These are phyloP conservation scores for Martes martes DNA, from an alignment of 2,113 vertebrate genomes.

Conservation along the genomic window DNA sequence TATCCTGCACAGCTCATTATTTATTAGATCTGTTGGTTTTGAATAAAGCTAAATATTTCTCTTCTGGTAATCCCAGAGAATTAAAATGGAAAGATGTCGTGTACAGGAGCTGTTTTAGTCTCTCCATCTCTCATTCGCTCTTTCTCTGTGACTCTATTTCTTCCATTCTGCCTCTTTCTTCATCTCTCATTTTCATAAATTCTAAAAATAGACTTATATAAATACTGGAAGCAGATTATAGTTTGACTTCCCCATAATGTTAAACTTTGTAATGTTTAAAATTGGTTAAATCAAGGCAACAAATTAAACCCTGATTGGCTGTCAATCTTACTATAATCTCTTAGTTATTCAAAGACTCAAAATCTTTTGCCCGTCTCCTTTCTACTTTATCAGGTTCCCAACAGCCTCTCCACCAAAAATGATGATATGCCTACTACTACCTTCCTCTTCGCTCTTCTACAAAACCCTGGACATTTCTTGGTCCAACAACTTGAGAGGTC, in stretches of 20 bases:
- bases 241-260: background rate
- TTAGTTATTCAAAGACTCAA: background rate
- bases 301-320: background rate
- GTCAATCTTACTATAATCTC: background rate
- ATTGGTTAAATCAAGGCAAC: background rate
- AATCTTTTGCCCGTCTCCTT: background rate
- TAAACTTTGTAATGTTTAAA: constrained; percentile 17
- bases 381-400: background rate
- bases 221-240: background rate
- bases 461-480: background rate
- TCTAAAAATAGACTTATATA: background rate
- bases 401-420: background rate
- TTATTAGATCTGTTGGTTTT: background rate
- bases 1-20: background rate
- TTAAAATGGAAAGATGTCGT: background rate
- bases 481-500: background rate
- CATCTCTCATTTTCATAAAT: background rate
- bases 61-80: background rate
- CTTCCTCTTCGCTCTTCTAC: background rate
- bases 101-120: background rate
- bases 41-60: background rate
- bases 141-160: background rate
- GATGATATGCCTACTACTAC: too few species aligned
- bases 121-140: background rate
- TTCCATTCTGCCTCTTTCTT: background rate